A percentile compares a stretch with the other conserved stretches of the same genome.
These are phyloP conservation scores for Pollenia labialis DNA, from an alignment of 2,888 invertebrate species.

Conservation along the genomic window DNA sequence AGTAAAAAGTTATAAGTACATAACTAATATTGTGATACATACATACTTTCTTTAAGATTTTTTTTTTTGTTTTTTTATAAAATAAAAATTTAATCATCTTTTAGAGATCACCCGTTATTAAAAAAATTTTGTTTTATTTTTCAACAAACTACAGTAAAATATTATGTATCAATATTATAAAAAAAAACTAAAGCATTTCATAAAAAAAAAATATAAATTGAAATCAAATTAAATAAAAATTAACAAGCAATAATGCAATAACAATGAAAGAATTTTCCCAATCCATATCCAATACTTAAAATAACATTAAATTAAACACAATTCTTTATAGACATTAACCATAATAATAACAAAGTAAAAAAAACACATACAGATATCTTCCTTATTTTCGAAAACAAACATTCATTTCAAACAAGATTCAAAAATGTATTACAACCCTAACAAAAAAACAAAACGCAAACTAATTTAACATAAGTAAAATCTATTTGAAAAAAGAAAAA, in stretches of 20 bases:
- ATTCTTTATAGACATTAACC: conserved; percentile 32
- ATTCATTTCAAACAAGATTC: no score
- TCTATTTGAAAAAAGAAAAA: not conserved
- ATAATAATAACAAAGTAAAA: conserved; percentile 22
- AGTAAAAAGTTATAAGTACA: no score
- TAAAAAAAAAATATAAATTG: conserved; percentile 22
- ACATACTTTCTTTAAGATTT: no score
- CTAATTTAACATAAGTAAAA: not conserved
- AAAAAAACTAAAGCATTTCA: not conserved
- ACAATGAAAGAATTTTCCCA: conserved; percentile 62
- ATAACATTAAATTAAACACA: conserved; percentile 28
- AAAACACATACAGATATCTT: not conserved
- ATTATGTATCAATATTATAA: conserved; percentile 28
- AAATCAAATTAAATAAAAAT: conserved; percentile 49
- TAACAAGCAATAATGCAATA: conserved; percentile 56
- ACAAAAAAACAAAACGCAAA: not conserved
- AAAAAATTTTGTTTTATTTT: conserved; percentile 34
- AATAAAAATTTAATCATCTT: not conserved
- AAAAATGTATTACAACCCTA: not conserved
- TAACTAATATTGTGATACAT: no score
- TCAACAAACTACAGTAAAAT: conserved; percentile 28
- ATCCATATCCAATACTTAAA: conserved; percentile 52
- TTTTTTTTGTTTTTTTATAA: not conserved
- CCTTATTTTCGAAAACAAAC: not conserved
- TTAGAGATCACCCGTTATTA: conserved; percentile 38